Percentiles rank a stretch among this genome's conserved stretches.
Evolutionary conservation across 2,888 invertebrate genomes (phyloP).

Genomic region (Drosophila atroscutellata): DNA sequence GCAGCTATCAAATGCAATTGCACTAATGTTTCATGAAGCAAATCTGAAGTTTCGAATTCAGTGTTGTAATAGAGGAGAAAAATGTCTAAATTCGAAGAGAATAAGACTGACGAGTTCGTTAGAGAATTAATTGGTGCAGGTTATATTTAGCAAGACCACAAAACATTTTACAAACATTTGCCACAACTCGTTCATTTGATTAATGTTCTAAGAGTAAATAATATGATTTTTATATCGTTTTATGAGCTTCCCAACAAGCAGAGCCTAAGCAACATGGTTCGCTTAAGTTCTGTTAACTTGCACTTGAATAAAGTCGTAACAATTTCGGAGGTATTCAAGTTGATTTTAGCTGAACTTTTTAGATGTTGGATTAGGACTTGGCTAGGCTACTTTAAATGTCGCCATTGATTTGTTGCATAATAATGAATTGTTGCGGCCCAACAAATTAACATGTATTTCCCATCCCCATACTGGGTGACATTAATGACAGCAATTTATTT

Average conservation of each 20-base stretch:
- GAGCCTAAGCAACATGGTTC: background rate
- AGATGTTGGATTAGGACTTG: conserved; percentile 15
- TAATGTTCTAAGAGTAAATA: background rate
- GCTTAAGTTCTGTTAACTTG: background rate
- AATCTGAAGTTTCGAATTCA: background rate
- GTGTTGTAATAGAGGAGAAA: background rate
- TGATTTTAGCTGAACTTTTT: conserved; percentile 33
- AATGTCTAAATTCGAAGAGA: background rate
- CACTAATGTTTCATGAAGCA: background rate
- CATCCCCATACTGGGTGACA: conserved; percentile 23
- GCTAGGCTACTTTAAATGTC: conserved; percentile 23
- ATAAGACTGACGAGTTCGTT: background rate
- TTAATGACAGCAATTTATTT: conserved; percentile 69
- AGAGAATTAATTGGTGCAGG: background rate
- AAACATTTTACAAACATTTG: background rate
- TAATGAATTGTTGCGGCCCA: conserved; percentile 60
- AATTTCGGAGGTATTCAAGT: background rate
- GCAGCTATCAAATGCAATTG: background rate
- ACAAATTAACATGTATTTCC: conserved; percentile 69
- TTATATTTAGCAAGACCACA: background rate
- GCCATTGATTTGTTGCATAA: conserved; percentile 60
- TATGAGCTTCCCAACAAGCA: background rate
- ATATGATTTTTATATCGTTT: background rate
- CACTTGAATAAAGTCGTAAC: background rate
- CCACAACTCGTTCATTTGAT: background rate